Conservation (phyloP, 2,797 vertebrate genomes). For the Alfaro cultratus region DNA sequence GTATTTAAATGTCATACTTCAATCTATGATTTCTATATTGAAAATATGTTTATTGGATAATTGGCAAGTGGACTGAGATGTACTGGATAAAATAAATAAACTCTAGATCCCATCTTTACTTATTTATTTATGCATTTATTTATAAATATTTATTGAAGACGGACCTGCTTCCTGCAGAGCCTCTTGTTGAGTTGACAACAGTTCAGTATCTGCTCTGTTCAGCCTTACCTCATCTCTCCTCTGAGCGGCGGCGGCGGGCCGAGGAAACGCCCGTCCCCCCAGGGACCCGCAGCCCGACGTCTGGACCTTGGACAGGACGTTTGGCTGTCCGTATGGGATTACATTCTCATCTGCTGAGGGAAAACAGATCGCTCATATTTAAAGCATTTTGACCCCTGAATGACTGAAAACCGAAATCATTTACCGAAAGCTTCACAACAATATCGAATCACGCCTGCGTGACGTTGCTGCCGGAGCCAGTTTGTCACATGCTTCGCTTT, state of each 20-base stretch:
- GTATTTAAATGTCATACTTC: background rate
- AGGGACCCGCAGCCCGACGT: conserved; percentile 85
- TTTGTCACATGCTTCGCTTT: conserved; percentile 23
- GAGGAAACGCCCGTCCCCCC: conserved; percentile 83
- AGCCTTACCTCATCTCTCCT: conserved; percentile 79
- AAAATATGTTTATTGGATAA: background rate
- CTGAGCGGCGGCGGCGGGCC: conserved; percentile 74
- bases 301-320: conserved; percentile 81
- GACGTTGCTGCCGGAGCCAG: background rate
- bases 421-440: conserved; percentile 31
- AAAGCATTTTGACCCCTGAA: conserved; percentile 50
- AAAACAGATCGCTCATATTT: conserved; percentile 56
- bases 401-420: conserved; percentile 34
- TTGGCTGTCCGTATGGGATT: conserved; percentile 80
- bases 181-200: conserved; percentile 2
- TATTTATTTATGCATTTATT: background rate
- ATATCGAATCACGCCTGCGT: conserved; percentile 46
- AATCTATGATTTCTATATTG: background rate
- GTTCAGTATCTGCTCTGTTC: conserved; percentile 10
- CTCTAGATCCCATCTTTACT: background rate
- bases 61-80: background rate
- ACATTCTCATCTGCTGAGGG: conserved; percentile 83
- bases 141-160: background rate
- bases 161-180: background rate
- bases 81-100: background rate